Conservation (phyloP, 2,797 vertebrate genomes). For the Morus bassanus region DNA sequence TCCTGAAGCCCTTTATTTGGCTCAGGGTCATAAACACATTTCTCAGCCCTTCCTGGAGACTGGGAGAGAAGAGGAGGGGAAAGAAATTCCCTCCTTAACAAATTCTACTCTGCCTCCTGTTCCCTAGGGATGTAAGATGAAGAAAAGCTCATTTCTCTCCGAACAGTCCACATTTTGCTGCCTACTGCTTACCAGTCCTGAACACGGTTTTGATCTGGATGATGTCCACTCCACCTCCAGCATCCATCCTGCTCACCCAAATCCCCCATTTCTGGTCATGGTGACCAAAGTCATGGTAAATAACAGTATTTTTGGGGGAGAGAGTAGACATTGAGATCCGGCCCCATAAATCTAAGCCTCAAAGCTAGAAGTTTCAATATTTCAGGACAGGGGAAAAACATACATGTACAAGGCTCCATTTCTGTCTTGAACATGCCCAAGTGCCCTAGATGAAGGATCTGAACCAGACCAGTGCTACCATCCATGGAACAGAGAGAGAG, state of each 20-base stretch:
- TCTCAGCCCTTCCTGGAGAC: neutral
- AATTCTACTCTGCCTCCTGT: neutral
- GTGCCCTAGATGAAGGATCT: rapidly evolving
- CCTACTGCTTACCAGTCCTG: neutral
- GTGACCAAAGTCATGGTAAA: neutral
- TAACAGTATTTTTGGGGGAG: rapidly evolving
- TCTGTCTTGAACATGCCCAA: neutral
- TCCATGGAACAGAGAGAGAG: rapidly evolving
- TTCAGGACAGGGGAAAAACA: neutral
- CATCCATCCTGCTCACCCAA: rapidly evolving
- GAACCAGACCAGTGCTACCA: neutral
- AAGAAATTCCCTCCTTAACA: neutral
- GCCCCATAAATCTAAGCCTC: neutral
- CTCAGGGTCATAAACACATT: neutral
- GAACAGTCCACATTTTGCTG: neutral
- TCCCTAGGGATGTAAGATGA: neutral
- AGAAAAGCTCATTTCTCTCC: neutral
- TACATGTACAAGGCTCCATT: neutral
- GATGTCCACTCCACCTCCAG: neutral
- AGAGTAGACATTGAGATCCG: neutral
- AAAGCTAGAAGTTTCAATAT: neutral
- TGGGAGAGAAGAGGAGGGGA: neutral
- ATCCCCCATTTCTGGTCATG: neutral
- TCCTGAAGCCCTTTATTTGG: neutral
- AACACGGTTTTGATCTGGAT: neutral